Conservation (phyloP, 2,888 invertebrate genomes). For the Quadriops clusia region DNA sequence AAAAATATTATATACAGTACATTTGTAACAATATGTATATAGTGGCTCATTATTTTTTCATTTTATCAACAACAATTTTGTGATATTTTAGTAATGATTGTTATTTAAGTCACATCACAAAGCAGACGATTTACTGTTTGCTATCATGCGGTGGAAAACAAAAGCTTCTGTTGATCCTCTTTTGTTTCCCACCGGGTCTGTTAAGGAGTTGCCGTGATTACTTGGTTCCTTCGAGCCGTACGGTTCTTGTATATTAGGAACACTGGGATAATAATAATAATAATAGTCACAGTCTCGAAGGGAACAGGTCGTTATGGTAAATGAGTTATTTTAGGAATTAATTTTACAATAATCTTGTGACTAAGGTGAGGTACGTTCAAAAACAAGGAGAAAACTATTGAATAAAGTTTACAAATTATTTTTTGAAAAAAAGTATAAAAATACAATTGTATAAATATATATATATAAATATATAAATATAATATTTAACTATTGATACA, state of each 20-base stretch:
- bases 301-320: no score
- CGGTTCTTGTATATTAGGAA: no score
- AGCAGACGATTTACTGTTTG: conserved; percentile 32
- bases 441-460: conserved; percentile 20
- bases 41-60: conserved; percentile 42
- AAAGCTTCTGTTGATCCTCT: conserved; percentile 14
- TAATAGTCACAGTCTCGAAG: no score
- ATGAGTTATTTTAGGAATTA: conserved; percentile 33
- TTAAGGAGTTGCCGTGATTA: conserved; percentile 18
- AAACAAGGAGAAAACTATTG: conserved; percentile 34
- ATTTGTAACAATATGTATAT: conserved; percentile 28
- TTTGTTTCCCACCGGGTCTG: conserved; percentile 21
- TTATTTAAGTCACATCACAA: conserved; percentile 45
- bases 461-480: conserved; percentile 29
- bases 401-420: conserved; percentile 33
- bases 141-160: conserved; percentile 25
- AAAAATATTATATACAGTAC: conserved; percentile 19
- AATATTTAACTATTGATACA: conserved; percentile 33
- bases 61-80: conserved; percentile 44
- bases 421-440: conserved; percentile 36
- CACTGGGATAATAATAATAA: no score
- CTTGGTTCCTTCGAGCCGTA: conserved; percentile 11
- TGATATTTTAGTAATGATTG: conserved; percentile 46
- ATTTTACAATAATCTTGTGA: conserved; percentile 38
- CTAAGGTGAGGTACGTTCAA: conserved; percentile 34